Conservation (phyloP, 2,888 invertebrate species). For the Drosophila leonis region DNA sequence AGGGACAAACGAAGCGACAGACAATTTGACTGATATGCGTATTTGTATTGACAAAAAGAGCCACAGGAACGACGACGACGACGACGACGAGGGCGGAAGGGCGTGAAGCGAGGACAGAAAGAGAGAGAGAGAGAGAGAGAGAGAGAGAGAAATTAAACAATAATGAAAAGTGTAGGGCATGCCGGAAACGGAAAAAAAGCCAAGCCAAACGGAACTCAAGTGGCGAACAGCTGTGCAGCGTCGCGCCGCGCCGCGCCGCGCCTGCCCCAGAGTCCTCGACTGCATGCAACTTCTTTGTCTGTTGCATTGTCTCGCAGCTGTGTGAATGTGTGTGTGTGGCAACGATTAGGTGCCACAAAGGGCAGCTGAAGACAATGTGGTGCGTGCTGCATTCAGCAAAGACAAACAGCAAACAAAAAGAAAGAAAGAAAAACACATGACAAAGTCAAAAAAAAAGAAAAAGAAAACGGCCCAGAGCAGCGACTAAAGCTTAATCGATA, state of each 20-base stretch:
- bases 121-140: neutral
- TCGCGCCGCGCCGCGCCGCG: neutral
- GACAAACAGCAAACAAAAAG: slow-evolving; percentile 6
- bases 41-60: slow-evolving; percentile 37
- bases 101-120: neutral
- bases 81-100: neutral
- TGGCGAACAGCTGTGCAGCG: slow-evolving; percentile 23
- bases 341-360: slow-evolving; percentile 32
- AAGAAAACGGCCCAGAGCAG: slow-evolving; percentile 42
- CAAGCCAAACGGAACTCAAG: slow-evolving; percentile 33
- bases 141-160: slow-evolving; percentile 27
- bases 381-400: slow-evolving; percentile 25
- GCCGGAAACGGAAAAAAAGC: slow-evolving; percentile 30
- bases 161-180: slow-evolving; percentile 30
- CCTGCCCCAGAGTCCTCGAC: neutral
- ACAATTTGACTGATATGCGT: slow-evolving; percentile 51
- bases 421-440: slow-evolving; percentile 10
- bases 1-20: slow-evolving; percentile 41
- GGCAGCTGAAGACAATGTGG: slow-evolving; percentile 23
- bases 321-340: neutral
- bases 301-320: slow-evolving; percentile 26
- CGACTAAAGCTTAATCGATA: slow-evolving; percentile 73
- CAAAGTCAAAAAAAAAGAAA: slow-evolving; percentile 24
- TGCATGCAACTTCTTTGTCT: slow-evolving; percentile 16
- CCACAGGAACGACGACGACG: neutral